phyloP scores from a whole-genome alignment of 2,888 invertebrate genomes.

The Bembecia ichneumoniformis region DNA sequence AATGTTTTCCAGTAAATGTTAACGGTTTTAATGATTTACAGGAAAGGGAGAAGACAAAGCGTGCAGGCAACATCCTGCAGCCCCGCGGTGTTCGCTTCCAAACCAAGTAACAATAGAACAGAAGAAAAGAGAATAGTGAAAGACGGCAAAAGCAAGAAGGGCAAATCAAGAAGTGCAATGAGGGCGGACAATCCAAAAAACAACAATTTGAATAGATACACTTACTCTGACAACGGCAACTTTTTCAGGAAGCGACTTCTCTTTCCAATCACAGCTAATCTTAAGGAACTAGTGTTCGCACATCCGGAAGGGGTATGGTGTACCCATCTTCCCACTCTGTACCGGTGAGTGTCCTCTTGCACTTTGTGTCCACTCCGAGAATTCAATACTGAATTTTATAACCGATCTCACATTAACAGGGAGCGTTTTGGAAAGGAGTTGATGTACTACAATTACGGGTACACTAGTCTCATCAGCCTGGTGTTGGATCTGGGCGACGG shows the following conservation, averaged over 20 bases:
- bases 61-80: constrained; percentile 10
- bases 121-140: no score
- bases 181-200: constrained; percentile 11
- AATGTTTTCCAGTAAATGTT: no score
- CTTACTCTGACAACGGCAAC: constrained; percentile 11
- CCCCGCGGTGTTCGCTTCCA: constrained; percentile 15
- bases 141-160: no score
- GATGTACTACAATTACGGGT: constrained; percentile 37
- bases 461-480: constrained; percentile 38
- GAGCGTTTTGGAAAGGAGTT: constrained; percentile 41
- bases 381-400: no score
- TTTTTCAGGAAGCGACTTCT: constrained; percentile 19
- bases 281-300: constrained; percentile 35
- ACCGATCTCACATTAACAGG: no score
- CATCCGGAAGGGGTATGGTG: constrained; percentile 60
- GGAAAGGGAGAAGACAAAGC: constrained; percentile 53
- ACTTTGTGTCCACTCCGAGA: neutral
- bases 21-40: constrained; percentile 11
- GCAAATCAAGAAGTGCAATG: no score
- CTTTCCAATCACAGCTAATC: constrained; percentile 33
- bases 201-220: constrained; percentile 28
- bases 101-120: neutral
- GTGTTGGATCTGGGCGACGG: constrained; percentile 25
- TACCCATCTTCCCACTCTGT: constrained; percentile 41
- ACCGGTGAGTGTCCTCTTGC: no score